phyloP scores from a whole-genome alignment of 2,113 vertebrate genomes.

The Ammodytes marinus region DNA sequence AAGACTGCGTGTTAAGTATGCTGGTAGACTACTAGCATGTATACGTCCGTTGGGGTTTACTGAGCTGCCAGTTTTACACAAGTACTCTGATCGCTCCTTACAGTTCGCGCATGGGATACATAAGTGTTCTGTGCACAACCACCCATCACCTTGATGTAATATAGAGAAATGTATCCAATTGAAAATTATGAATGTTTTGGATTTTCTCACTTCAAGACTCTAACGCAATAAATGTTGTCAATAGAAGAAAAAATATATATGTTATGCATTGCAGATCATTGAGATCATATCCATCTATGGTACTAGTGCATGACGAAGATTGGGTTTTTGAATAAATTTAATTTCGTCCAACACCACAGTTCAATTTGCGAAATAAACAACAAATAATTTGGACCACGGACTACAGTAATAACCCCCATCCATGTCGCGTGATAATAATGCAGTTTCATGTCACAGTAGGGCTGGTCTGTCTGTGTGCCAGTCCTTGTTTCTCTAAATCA shows the following conservation, averaged over 20 bases:
- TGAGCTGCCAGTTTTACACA: slow-evolving; percentile 8
- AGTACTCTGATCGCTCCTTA: slow-evolving; percentile 7
- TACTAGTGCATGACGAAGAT: not conserved
- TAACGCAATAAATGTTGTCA: slow-evolving; percentile 1
- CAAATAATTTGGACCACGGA: not conserved
- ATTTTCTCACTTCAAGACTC: not conserved
- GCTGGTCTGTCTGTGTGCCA: slow-evolving; percentile 2
- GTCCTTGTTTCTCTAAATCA: not conserved
- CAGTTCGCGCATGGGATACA: slow-evolving; percentile 18
- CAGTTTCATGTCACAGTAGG: not conserved
- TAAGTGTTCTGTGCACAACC: slow-evolving; percentile 17
- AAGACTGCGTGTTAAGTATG: slow-evolving; percentile 28
- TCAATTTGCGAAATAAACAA: not conserved
- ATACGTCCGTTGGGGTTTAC: slow-evolving; percentile 17
- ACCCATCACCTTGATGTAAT: slow-evolving; percentile 3
- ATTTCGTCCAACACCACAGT: not conserved
- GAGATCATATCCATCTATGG: not conserved
- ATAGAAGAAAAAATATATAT: not conserved
- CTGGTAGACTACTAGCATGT: slow-evolving; percentile 35
- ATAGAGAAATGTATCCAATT: slow-evolving; percentile 8
- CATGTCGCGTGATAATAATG: not conserved
- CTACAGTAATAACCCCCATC: not conserved
- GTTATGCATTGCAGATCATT: slow-evolving; percentile 15
- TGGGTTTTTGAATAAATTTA: not conserved
- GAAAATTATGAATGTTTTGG: slow-evolving; percentile 11